phyloP scores from a whole-genome alignment of 2,797 vertebrate genomes.

The Sebastes diaconus region DNA sequence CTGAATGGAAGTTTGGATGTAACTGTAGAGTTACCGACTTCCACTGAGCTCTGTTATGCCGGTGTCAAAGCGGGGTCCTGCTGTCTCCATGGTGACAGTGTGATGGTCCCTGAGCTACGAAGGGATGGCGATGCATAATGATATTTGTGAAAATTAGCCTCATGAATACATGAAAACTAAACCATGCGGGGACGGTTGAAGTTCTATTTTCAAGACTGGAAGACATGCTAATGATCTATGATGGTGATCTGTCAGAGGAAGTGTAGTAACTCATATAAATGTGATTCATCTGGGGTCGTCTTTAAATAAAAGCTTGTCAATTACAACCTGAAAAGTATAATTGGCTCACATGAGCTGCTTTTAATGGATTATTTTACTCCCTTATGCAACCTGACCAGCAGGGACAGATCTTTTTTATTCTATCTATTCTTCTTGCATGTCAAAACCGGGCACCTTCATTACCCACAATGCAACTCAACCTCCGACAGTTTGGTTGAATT shows the following conservation, averaged over 20 bases:
- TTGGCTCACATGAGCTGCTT: not conserved
- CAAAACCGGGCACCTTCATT: not conserved
- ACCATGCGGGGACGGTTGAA: slow-evolving; percentile 18
- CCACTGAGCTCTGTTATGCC: slow-evolving; percentile 51
- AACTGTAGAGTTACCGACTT: slow-evolving; percentile 67
- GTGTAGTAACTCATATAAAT: slow-evolving; percentile 3
- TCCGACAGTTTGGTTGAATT: no score
- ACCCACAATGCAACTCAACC: not conserved
- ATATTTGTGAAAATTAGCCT: slow-evolving; percentile 75
- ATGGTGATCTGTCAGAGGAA: slow-evolving; percentile 16
- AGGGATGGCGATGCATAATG: slow-evolving; percentile 66
- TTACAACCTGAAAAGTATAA: not conserved
- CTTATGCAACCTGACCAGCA: no score
- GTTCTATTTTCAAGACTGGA: slow-evolving; percentile 11
- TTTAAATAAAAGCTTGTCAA: not conserved
- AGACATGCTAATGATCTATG: slow-evolving; percentile 2
- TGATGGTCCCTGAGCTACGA: slow-evolving; percentile 63
- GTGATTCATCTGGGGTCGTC: not conserved
- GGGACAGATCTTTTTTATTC: not conserved
- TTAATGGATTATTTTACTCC: not conserved
- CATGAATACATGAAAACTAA: slow-evolving; percentile 63
- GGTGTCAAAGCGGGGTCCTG: slow-evolving; percentile 61
- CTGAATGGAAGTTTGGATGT: slow-evolving; percentile 70
- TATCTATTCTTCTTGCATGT: not conserved
- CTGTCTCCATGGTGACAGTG: slow-evolving; percentile 78